phyloP scores from a whole-genome alignment of 2,113 vertebrate genomes.

The Phaethornis superciliosus region DNA sequence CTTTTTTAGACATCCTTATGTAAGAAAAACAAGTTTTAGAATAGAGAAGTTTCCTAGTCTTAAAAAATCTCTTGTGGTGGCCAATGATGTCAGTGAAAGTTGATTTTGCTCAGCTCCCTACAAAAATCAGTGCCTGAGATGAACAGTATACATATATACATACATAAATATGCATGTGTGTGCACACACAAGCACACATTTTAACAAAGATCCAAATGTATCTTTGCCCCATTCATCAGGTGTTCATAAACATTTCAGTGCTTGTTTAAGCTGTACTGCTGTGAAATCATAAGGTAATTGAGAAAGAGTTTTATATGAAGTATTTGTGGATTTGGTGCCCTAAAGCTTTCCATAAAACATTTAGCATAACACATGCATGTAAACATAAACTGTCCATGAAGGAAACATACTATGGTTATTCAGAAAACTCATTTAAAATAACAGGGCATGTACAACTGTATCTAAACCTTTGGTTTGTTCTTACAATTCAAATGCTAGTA shows the following conservation, averaged over 20 bases:
- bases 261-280: not conserved
- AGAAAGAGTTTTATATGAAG: not conserved
- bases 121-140: not conserved
- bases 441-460: not conserved
- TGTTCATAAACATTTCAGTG: not conserved
- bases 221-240: not conserved
- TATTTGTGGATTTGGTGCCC: not conserved
- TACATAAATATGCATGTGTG: no score
- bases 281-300: not conserved
- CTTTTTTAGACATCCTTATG: not conserved
- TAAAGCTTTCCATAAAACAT: not conserved
- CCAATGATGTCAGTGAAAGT: not conserved
- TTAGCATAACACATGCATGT: not conserved
- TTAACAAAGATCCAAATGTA: not conserved
- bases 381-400: not conserved
- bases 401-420: not conserved
- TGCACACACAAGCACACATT: not conserved
- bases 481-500: not conserved
- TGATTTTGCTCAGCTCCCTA: not conserved
- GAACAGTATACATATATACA: not conserved
- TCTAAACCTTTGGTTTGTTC: constrained; percentile 36
- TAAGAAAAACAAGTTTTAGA: not conserved
- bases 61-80: not conserved
- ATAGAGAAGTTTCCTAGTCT: not conserved
- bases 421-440: constrained; percentile 7